Conservation (phyloP, 2,797 vertebrate species). For the Mormyrus hasselquistii region DNA sequence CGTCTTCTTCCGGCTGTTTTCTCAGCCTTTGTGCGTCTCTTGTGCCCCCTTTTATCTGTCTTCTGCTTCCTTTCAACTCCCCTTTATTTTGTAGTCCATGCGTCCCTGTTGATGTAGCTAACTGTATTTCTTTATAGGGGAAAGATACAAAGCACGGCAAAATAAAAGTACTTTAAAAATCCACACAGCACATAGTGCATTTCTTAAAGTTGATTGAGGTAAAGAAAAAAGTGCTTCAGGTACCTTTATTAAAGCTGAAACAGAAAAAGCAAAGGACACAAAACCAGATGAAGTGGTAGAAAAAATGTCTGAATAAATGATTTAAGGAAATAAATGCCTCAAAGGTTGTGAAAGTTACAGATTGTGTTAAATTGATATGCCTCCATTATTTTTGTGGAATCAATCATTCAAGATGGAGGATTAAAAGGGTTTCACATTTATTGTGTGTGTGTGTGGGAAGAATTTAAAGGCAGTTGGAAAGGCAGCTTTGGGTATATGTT, state of each 20-base stretch:
- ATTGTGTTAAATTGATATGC: conserved; percentile 56
- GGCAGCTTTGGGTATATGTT: conserved; percentile 54
- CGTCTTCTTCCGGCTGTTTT: conserved; percentile 47
- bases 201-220: not conserved
- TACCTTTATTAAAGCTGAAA: not conserved
- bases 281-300: not conserved
- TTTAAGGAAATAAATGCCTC: conserved; percentile 32
- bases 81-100: conserved; percentile 66
- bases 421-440: conserved; percentile 42
- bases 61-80: conserved; percentile 19
- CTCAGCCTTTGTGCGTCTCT: conserved; percentile 31
- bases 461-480: conserved; percentile 61
- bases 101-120: conserved; percentile 77
- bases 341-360: conserved; percentile 30
- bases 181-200: not conserved
- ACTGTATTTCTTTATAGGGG: conserved; percentile 76
- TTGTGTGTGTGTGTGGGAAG: conserved; percentile 48
- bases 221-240: conserved; percentile 3
- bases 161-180: conserved; percentile 50
- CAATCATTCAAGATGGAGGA: conserved; percentile 62
- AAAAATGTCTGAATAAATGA: not conserved
- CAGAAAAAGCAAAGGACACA: conserved; percentile 23
- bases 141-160: conserved; percentile 76
- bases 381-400: conserved; percentile 61
- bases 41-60: conserved; percentile 22